Evolutionary conservation across 1,140 invertebrate genomes (phyloP), one percentile per base, ranked within the genome.

Genomic region (Ceratina calcarata): DNA sequence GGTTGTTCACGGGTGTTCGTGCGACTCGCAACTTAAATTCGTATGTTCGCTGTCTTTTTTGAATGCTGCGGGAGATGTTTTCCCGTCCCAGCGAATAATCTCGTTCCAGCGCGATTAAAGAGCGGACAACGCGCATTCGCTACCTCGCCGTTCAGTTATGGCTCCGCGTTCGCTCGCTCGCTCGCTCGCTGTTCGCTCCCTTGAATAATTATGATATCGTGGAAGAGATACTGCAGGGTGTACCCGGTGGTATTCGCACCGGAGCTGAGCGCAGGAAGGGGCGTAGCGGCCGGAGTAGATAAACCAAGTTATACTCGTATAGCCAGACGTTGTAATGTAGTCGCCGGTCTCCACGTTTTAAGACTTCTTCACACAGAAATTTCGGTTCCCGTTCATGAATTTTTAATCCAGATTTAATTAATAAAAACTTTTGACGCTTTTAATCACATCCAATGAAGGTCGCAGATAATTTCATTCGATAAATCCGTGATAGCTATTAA

Each of bases 291-390:
- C 15, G 65, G 32, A 78, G 66, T 86, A 82, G 80, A 85, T 85
- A 86, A 85, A 86, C 70, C 71, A 69, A 82, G 80, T 78, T 45
- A 45, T 78, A 70, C 61, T 85, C 80, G 69, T 45, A 45, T 61
- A 81, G 60, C 60, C 79, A 58, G 72, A 73, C 70, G 60, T 83
- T 78, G 53, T 83, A 83, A 80, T 27, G 70, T 55, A 70, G 65
- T 55, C 74, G 64, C 70, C 61, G 32, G 37, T 65, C 13, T 65
- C 37, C 37, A 10, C 80, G 72, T 55, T 60, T 82, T 83, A 75
- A 84, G 75, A 51, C 45, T 12, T 57, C 15, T 22, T 6, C 74
- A 45, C 65, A n/a, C 22, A 18, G 12, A 1, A 20, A 61, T 20
- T 45, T 27, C 24, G 8, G 18, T 13, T 3, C 1, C 62, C 8